Evolutionary conservation across 92 coral and sea anemone species (phyloP), one percentile per base, ranked within the genome.

Genomic region (Zoanthus solanderi): DNA sequence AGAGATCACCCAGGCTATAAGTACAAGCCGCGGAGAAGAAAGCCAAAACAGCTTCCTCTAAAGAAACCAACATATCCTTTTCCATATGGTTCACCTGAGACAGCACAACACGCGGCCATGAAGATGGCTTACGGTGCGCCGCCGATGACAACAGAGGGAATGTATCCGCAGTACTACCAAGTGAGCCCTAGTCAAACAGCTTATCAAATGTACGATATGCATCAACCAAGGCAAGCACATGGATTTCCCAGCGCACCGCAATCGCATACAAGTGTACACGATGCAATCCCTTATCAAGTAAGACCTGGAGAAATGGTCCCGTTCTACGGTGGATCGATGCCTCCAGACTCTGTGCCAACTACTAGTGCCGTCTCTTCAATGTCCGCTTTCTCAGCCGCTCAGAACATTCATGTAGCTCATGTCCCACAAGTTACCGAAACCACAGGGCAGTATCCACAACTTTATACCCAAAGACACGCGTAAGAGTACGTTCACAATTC

Each of bases 1-100:
- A 87, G 95, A 65, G 95, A 94, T 56, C 94, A 97, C 66, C 99
- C 99, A 9, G 98, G 95, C 37, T 97, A 97, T 84, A 97, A 97
- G 73, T 97, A 97, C 91, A 97, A 97, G 78, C 99, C 99, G 6
- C 83, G 99, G 48, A 87, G 99, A 60, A 84, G 99, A 85, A 97
- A 97, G 72, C 98, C 98, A 9, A 97, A 97, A 85, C 96, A 96
- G 75, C 83, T 85, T 47, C 80, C 94, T 48, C 93, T 97, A 71
- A 97, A 97, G 96, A 97, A 97, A 84, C 77, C 98, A 71, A 73
- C 96, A 7, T 97, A 92, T 88, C 94, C 98, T 7, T 95, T 97
- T 71, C 96, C 97, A 13, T 97, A 94, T 85, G 85, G 96, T 17
- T 69, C 90, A 23, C 83, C 98, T 2, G 94, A 92, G 17, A 88